Percentiles rank a stretch among this genome's conserved stretches.
These are phyloP conservation scores for Sebastes oblongus DNA, from an alignment of 2,797 vertebrate species.

Conservation along the genomic window DNA sequence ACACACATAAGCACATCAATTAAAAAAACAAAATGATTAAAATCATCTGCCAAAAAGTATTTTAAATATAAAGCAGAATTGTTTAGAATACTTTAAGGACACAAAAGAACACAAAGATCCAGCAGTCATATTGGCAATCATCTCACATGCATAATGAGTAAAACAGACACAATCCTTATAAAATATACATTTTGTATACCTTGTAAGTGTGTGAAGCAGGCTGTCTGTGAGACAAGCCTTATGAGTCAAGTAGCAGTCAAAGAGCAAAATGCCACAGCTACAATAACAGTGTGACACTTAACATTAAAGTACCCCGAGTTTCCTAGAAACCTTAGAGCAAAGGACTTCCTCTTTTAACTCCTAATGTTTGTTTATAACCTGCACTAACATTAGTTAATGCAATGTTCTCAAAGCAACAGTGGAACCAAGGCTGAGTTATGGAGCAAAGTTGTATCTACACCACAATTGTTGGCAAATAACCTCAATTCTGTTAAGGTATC, in stretches of 20 bases:
- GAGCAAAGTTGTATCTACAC: not conserved
- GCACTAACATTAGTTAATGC: constrained; percentile 2
- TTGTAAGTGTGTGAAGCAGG: not conserved
- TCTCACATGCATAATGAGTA: not conserved
- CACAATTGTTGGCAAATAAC: not conserved
- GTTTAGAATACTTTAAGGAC: not conserved
- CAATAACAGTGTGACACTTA: not conserved
- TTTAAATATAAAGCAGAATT: not conserved
- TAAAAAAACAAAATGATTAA: not conserved
- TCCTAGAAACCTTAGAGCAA: constrained; percentile 6
- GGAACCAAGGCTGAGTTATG: not conserved
- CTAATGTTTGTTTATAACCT: constrained; percentile 35
- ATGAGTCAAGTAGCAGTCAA: not conserved
- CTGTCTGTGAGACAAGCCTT: not conserved
- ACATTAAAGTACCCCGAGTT: not conserved
- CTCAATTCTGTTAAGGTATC: not conserved
- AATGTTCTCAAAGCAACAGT: constrained; percentile 1
- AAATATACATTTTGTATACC: not conserved
- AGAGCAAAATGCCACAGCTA: not conserved
- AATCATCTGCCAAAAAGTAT: not conserved
- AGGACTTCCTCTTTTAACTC: constrained; percentile 6
- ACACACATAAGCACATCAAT: constrained; percentile 28
- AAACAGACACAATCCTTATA: not conserved
- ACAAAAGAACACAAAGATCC: not conserved
- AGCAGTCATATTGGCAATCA: not conserved